phyloP scores from a whole-genome alignment of 2,113 vertebrate species.

The Amphiprion ocellaris region DNA sequence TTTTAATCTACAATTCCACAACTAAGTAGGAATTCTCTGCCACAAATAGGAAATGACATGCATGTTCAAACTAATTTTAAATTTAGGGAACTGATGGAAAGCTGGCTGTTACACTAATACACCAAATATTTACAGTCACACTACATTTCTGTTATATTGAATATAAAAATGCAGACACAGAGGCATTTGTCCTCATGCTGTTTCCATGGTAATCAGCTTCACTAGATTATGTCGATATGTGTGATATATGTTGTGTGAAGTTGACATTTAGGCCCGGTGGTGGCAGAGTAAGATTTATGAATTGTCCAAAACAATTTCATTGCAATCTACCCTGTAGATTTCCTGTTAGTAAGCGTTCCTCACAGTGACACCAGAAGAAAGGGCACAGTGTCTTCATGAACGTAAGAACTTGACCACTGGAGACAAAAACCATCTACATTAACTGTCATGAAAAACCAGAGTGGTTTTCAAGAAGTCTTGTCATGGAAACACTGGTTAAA shows the following conservation, averaged over 20 bases:
- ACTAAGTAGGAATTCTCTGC: constrained; percentile 19
- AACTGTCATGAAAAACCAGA: not conserved
- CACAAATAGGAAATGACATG: constrained; percentile 4
- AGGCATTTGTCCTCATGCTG: not conserved
- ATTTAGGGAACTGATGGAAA: constrained; percentile 20
- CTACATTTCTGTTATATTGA: not conserved
- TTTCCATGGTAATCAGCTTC: not conserved
- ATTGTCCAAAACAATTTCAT: not conserved
- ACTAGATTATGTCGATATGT: not conserved
- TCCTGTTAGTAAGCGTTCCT: not conserved
- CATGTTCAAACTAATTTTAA: constrained; percentile 18
- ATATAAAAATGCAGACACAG: constrained; percentile 5
- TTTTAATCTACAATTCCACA: constrained; percentile 24
- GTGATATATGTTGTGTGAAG: not conserved
- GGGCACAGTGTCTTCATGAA: not conserved
- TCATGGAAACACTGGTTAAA: not conserved
- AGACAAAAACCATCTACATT: not conserved
- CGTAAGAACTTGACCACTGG: not conserved
- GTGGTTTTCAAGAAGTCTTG: not conserved
- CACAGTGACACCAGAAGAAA: not conserved
- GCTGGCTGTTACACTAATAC: not conserved
- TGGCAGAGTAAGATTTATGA: not conserved
- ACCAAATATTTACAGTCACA: constrained; percentile 4
- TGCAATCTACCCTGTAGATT: not conserved
- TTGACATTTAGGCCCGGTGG: not conserved